A percentile compares a stretch with the other conserved stretches of the same genome.
These are phyloP conservation scores for Sinopyrophorus schimmeli DNA, from an alignment of 2,888 invertebrate species.

Conservation along the genomic window DNA sequence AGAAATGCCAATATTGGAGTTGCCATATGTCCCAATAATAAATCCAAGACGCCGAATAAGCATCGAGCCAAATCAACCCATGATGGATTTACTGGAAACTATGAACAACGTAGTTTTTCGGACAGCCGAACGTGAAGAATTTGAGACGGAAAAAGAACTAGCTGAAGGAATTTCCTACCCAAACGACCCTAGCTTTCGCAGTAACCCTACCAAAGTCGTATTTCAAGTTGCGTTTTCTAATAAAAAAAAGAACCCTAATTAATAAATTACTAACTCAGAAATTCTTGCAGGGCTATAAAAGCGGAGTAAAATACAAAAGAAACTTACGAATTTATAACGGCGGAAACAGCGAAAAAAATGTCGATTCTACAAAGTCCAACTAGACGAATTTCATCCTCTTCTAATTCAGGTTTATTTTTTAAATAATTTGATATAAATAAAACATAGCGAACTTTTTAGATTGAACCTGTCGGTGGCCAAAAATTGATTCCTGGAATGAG, in stretches of 20 bases:
- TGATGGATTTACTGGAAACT: conserved; percentile 15
- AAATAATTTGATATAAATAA: no score
- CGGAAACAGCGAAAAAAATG: conserved; percentile 25
- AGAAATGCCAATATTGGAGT: no score
- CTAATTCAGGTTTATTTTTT: conserved; percentile 14
- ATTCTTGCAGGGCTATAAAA: conserved; percentile 29
- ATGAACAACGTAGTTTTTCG: conserved; percentile 16
- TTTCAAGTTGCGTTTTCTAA: conserved; percentile 10
- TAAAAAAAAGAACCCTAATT: no score
- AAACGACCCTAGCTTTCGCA: conserved; percentile 17
- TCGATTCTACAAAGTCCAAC: conserved; percentile 13
- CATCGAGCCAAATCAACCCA: conserved; percentile 1
- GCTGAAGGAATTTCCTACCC: conserved; percentile 14
- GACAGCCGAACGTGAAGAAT: conserved; percentile 7
- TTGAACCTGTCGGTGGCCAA: conserved; percentile 29
- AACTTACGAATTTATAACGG: conserved; percentile 26
- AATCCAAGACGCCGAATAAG: conserved; percentile 26
- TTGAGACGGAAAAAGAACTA: conserved; percentile 3
- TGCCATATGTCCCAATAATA: conserved; percentile 30
- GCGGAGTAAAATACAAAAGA: conserved; percentile 25
- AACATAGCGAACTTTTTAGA: conserved; percentile 3
- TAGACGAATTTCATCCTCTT: conserved; percentile 20
- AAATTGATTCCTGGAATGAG: conserved; percentile 31
- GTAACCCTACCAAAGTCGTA: conserved; percentile 1
- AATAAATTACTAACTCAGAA: not conserved